Base-by-base conservation (phyloP, 2,113 vertebrate species). In the Lycaon pictus region DNA sequence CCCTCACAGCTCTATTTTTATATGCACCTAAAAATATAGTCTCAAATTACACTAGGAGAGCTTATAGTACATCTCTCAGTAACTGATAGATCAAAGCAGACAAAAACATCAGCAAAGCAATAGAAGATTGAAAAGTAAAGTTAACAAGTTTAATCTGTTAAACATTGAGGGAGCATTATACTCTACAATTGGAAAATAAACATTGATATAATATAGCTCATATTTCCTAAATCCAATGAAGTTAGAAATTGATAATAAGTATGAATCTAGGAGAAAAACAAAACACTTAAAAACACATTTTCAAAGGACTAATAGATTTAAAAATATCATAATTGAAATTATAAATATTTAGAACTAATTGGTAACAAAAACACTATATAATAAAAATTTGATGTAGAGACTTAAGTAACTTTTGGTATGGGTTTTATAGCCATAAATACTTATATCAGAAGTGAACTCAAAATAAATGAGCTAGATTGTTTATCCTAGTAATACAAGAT, bases 121-220 rank as follows among this genome's bases (percentile, higher is more conserved):
- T 22, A 37, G 35, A 88, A n/a, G 29, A 67, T 94, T 91, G 48
- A 91, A 82, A 0, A 17, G 51, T 88, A 43, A 12, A 51, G 8
- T 90, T 65, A 96, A 96, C 19, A 87, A 48, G n/a, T 87, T 87
- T 81, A 29, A 72, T 86, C 37, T 80, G 20, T 89, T 37, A n/a
- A 58, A 51, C 23, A 25, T 63, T 88, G 7, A 86, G 63, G 79
- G 22, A 86, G 56, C 16, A 67, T 76, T 80, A 58, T 17, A 65
- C 23, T 62, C 15, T 11, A 76, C 19, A 37, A 67, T 2, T 72
- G 43, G 51, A 88, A 74, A 92, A 80, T 72, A 93, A 87, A 55
- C 74, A 80, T 65, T 51, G 56, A 37, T 82, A 60, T 94, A 23
- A 58, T 79, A 86, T 3, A 86, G 22, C 29, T 94, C 51, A 67